phyloP scores from a whole-genome alignment of 2,888 invertebrate genomes.

The Endotricha flammealis region DNA sequence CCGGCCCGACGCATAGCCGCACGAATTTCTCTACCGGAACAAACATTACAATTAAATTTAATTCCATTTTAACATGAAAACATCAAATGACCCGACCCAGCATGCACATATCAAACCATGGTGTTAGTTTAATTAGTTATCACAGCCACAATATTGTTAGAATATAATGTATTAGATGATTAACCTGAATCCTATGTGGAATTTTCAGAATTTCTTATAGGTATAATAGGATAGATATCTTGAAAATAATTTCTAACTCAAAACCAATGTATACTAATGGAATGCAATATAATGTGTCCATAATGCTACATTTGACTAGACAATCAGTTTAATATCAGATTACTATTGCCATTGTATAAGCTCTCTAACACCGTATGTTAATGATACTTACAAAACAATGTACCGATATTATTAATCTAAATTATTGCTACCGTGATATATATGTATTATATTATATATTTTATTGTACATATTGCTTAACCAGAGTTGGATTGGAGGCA shows the following conservation, averaged over 20 bases:
- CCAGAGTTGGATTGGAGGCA: no score
- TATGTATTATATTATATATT: no score
- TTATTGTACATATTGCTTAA: no score
- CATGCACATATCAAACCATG: no score
- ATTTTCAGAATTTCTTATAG: no score
- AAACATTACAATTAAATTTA: constrained; percentile 22
- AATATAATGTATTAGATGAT: no score
- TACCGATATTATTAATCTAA: constrained; percentile 3
- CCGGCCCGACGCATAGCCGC: constrained; percentile 66
- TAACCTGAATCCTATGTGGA: no score
- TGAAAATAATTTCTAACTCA: no score
- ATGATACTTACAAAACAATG: neutral
- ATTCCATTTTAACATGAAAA: neutral
- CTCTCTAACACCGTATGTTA: constrained; percentile 7
- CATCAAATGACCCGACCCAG: no score
- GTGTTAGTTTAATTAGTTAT: no score
- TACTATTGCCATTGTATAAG: constrained; percentile 13
- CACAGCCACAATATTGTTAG: no score
- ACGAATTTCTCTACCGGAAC: constrained; percentile 51
- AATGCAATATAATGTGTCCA: neutral
- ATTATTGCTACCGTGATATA: constrained; percentile 12
- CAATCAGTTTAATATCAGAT: constrained; percentile 13
- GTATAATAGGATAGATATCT: no score
- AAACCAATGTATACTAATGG: constrained; percentile 3
- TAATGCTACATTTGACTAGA: constrained; percentile 18